Percentiles rank a stretch among this genome's conserved stretches.
These are phyloP conservation scores for Acrobasis repandana DNA, from an alignment of 2,888 invertebrate species.

Conservation along the genomic window DNA sequence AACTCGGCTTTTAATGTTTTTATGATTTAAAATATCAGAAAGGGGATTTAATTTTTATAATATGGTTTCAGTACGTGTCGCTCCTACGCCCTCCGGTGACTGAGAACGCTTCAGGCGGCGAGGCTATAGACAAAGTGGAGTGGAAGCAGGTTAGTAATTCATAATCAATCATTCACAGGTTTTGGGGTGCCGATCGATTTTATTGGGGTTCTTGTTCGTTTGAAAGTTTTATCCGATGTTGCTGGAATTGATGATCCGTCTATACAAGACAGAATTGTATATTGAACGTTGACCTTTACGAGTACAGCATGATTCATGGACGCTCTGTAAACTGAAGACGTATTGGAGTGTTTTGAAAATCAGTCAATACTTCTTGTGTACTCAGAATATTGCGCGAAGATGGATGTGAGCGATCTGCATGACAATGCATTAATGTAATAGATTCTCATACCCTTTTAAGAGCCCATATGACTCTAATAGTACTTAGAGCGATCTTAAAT, in stretches of 20 bases:
- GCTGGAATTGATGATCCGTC: slow-evolving; percentile 24
- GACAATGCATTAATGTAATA: no score
- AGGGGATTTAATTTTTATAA: slow-evolving; percentile 6
- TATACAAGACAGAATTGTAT: slow-evolving; percentile 10
- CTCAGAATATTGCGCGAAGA: no score
- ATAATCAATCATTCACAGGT: slow-evolving; percentile 48
- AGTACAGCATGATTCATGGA: neutral
- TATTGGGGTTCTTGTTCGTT: slow-evolving; percentile 40
- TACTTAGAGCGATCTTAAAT: no score
- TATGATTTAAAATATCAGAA: slow-evolving; percentile 22
- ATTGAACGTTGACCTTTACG: slow-evolving; percentile 17
- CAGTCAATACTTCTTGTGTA: neutral
- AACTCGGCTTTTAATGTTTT: neutral
- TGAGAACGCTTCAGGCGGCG: slow-evolving; percentile 85
- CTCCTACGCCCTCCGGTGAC: slow-evolving; percentile 91
- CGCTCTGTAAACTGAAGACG: neutral
- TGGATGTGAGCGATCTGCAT: no score
- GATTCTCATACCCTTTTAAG: no score
- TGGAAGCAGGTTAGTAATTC: slow-evolving; percentile 91
- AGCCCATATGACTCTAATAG: no score
- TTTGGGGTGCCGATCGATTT: slow-evolving; percentile 45
- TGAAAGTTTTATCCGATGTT: slow-evolving; percentile 29
- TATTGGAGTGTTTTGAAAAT: neutral
- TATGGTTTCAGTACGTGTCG: slow-evolving; percentile 89
- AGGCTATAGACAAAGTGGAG: slow-evolving; percentile 90